These are phyloP conservation scores for Sericinus montela DNA, from an alignment of 2,888 invertebrate species.

Conservation along the genomic window DNA sequence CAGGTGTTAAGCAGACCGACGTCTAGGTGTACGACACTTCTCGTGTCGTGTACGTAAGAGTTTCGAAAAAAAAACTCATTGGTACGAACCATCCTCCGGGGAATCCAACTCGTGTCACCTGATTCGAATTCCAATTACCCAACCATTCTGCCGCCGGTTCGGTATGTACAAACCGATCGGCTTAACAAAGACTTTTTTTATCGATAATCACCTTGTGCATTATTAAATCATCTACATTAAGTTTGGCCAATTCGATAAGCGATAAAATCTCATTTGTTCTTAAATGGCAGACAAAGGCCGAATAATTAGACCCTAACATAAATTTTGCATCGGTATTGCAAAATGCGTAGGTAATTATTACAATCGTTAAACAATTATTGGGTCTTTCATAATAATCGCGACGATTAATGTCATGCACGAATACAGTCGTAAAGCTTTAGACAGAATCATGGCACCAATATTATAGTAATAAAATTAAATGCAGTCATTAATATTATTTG, in stretches of 20 bases:
- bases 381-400: conserved; percentile 1
- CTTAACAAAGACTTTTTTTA: too few species aligned
- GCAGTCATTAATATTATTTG: neutral
- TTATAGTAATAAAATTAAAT: conserved; percentile 5
- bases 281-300: conserved; percentile 7
- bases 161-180: too few species aligned
- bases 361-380: conserved; percentile 9
- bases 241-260: neutral
- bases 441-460: conserved; percentile 3
- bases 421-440: conserved; percentile 3
- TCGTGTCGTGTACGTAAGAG: too few species aligned
- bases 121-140: too few species aligned
- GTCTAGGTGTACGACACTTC: too few species aligned
- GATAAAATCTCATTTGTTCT: conserved; percentile 15
- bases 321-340: conserved; percentile 14
- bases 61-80: too few species aligned
- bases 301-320: conserved; percentile 14
- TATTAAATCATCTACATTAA: neutral
- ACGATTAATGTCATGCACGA: conserved; percentile 2
- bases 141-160: too few species aligned
- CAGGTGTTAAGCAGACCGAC: too few species aligned
- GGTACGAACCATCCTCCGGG: too few species aligned
- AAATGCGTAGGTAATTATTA: conserved; percentile 1
- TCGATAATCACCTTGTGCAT: too few species aligned
- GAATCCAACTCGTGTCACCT: too few species aligned